Percentiles rank a stretch among this genome's conserved stretches.
phyloP scores from a whole-genome alignment of 1,140 invertebrate species.

The Apolygus lucorum region DNA sequence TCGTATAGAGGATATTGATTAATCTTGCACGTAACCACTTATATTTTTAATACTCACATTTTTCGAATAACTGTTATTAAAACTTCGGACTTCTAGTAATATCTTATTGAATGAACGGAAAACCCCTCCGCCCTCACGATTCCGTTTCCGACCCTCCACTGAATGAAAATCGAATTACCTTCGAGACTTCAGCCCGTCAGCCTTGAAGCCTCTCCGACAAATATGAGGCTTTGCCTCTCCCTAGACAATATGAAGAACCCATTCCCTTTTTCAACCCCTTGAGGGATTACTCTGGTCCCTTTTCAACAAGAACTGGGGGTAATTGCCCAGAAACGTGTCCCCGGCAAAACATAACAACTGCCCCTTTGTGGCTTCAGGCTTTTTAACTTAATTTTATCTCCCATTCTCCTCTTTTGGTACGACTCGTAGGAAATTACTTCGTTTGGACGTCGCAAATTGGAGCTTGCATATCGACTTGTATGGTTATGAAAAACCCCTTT shows the following conservation, averaged over 20 bases:
- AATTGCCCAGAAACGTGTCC: slow-evolving; percentile 20
- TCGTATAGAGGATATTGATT: no score
- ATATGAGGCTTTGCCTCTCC: background rate
- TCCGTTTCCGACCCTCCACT: background rate
- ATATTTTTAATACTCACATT: no score
- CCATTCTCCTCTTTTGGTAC: slow-evolving; percentile 2
- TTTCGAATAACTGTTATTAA: no score
- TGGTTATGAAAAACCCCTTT: background rate
- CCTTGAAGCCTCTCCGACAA: slow-evolving; percentile 4
- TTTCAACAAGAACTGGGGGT: slow-evolving; percentile 11
- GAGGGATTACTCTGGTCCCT: slow-evolving; percentile 8
- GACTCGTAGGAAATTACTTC: slow-evolving; percentile 18
- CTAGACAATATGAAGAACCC: slow-evolving; percentile 15
- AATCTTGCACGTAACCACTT: no score
- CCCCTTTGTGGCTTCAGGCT: slow-evolving; percentile 20
- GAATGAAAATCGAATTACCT: slow-evolving; percentile 10
- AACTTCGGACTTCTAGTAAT: no score
- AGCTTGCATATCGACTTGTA: background rate
- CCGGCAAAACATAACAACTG: slow-evolving; percentile 22
- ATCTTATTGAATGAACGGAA: background rate
- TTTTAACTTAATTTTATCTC: slow-evolving; percentile 22
- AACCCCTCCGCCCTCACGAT: background rate
- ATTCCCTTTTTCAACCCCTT: slow-evolving; percentile 16
- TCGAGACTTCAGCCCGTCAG: background rate
- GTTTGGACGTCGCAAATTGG: background rate